These are phyloP conservation scores for Eumacrocentrus americanus DNA, from an alignment of 2,888 invertebrate species.

Conservation along the genomic window DNA sequence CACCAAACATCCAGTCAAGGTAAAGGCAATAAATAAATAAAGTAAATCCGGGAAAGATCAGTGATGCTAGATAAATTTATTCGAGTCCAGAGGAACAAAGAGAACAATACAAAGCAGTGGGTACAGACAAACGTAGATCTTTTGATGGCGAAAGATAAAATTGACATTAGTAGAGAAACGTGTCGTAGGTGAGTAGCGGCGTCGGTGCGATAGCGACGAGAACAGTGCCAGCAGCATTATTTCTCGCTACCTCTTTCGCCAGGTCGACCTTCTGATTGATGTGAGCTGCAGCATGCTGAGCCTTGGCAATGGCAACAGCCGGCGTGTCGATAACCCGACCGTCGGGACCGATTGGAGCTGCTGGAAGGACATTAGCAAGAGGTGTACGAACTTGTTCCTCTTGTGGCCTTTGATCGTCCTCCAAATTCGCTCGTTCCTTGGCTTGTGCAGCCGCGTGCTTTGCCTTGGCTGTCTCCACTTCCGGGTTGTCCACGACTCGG, in stretches of 20 bases:
- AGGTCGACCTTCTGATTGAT: constrained; percentile 46
- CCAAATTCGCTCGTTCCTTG: not conserved
- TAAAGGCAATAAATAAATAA: not conserved
- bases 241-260: constrained; percentile 33
- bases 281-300: constrained; percentile 51
- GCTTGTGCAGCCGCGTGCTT: not conserved
- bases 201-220: constrained; percentile 7
- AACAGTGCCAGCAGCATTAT: constrained; percentile 9
- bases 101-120: not conserved
- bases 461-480: constrained; percentile 43
- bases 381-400: constrained; percentile 36
- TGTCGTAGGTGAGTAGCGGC: constrained; percentile 4
- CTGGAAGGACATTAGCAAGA: constrained; percentile 27
- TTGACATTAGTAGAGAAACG: constrained; percentile 3
- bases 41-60: not conserved
- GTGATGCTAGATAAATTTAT: constrained; percentile 7
- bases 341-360: constrained; percentile 44
- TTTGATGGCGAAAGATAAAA: constrained; percentile 4
- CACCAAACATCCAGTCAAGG: not conserved
- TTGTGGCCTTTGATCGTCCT: not conserved
- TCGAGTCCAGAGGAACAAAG: not conserved
- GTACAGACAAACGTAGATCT: not conserved
- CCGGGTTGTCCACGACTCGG: constrained; percentile 46
- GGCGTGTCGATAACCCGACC: constrained; percentile 50
- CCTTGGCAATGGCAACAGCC: constrained; percentile 49